phyloP scores from a whole-genome alignment of 2,888 invertebrate genomes.

The Patella pellucida region DNA sequence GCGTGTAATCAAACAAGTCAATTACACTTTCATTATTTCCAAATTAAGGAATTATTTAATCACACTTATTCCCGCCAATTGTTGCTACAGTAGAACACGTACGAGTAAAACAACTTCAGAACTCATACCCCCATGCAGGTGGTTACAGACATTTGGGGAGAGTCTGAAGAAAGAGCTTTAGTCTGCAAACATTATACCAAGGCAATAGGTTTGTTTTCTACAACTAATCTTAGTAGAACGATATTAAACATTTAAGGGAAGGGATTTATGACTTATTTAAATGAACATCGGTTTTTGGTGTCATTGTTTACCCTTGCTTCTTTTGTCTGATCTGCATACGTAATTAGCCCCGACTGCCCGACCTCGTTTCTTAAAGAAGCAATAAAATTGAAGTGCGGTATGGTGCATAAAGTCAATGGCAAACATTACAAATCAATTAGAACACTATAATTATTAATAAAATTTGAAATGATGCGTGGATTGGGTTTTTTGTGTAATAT shows the following conservation, averaged over 20 bases:
- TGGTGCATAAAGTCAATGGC: not conserved
- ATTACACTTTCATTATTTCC: too few relatives aligned
- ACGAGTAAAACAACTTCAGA: too few relatives aligned
- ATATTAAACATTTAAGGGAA: slow-evolving; percentile 3
- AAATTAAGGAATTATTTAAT: too few relatives aligned
- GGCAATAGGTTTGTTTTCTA: slow-evolving; percentile 8
- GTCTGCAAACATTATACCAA: not conserved
- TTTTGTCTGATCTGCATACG: not conserved
- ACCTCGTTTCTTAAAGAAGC: not conserved
- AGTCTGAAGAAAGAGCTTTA: too few relatives aligned
- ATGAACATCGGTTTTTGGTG: slow-evolving; percentile 12
- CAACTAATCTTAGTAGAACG: not conserved
- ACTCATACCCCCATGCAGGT: slow-evolving; percentile 3
- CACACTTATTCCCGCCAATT: too few relatives aligned
- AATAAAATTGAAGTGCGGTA: slow-evolving; percentile 5
- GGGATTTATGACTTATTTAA: slow-evolving; percentile 7
- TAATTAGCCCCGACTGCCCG: not conserved
- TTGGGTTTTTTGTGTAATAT: slow-evolving; percentile 7
- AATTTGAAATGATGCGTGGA: not conserved
- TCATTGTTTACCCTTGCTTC: not conserved
- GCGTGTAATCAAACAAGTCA: too few relatives aligned
- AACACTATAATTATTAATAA: not conserved
- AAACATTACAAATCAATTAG: slow-evolving; percentile 5
- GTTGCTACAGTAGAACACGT: too few relatives aligned
- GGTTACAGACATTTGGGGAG: not conserved